These are phyloP conservation scores for Elachura formosa DNA, from an alignment of 2,113 vertebrate species.

Conservation along the genomic window DNA sequence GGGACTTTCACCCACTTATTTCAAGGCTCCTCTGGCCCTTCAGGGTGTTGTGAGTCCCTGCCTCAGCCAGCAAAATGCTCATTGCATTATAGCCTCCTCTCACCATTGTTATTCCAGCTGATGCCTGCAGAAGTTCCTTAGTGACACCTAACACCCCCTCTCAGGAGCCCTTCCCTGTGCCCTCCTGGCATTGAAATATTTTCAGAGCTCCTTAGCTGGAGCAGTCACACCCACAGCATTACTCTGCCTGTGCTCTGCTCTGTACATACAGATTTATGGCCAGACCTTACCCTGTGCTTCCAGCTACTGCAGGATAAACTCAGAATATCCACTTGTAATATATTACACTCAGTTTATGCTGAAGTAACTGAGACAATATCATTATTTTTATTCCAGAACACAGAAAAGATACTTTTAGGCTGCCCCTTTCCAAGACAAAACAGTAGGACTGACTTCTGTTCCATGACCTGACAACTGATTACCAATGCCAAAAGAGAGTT, in stretches of 20 bases:
- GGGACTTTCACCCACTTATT: fast-evolving
- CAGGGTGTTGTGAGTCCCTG: fast-evolving
- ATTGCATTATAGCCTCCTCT: background rate
- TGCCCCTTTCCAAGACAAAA: background rate
- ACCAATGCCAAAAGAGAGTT: background rate
- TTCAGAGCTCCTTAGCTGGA: background rate
- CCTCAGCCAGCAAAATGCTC: background rate
- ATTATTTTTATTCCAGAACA: background rate
- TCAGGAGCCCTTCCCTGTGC: background rate
- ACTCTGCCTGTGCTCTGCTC: background rate
- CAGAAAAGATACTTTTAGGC: background rate
- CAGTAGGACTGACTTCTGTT: background rate
- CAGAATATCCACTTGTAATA: fast-evolving
- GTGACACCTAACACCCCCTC: fast-evolving
- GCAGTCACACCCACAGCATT: fast-evolving
- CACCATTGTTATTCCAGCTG: fast-evolving
- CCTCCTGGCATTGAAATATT: fast-evolving
- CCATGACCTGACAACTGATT: fast-evolving
- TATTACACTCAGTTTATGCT: background rate
- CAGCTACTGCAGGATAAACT: background rate
- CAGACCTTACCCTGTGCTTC: background rate
- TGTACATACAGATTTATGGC: fast-evolving
- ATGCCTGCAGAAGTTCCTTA: background rate
- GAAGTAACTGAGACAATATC: background rate
- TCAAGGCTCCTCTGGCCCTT: background rate